Percentiles rank a stretch among this genome's conserved stretches.
Evolutionary conservation across 92 coral and sea anemone species (phyloP).

Genomic region (Phenganax subtilis): DNA sequence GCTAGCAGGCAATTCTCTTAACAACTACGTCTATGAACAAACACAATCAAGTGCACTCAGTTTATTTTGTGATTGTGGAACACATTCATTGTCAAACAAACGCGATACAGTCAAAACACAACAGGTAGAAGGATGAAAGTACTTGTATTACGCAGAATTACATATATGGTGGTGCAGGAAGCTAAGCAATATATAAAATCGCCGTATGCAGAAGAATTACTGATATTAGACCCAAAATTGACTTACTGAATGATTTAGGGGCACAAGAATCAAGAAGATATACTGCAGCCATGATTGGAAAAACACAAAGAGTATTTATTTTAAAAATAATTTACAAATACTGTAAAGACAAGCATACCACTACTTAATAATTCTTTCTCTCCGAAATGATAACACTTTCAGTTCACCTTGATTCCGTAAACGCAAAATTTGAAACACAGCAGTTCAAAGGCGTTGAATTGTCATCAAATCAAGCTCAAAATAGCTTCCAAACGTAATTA

Average conservation of each 20-base stretch:
- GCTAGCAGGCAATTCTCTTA: not conserved
- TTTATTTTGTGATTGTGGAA: slow-evolving; percentile 5
- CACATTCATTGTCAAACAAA: not conserved
- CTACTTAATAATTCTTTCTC: not conserved
- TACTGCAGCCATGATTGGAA: not conserved
- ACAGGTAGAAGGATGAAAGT: not conserved
- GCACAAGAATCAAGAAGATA: not conserved
- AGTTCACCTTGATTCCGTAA: slow-evolving; percentile 34
- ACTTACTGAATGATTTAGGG: slow-evolving; percentile 21
- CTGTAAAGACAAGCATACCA: not conserved
- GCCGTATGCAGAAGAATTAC: not conserved
- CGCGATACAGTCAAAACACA: not conserved
- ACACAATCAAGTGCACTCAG: not conserved
- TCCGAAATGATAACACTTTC: not conserved
- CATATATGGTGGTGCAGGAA: slow-evolving; percentile 4
- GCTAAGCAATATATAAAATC: not conserved
- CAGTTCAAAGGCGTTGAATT: slow-evolving; percentile 12
- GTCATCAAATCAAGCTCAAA: slow-evolving; percentile 41
- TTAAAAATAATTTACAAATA: not conserved
- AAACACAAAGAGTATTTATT: not conserved
- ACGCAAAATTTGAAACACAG: slow-evolving; percentile 33
- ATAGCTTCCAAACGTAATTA: slow-evolving; percentile 31
- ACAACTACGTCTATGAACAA: not conserved
- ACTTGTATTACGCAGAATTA: slow-evolving; percentile 3
- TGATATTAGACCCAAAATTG: not conserved